A percentile compares a stretch with the other conserved stretches of the same genome.
These are phyloP conservation scores for Thymallus thymallus DNA, from an alignment of 2,113 vertebrate species.

Conservation along the genomic window DNA sequence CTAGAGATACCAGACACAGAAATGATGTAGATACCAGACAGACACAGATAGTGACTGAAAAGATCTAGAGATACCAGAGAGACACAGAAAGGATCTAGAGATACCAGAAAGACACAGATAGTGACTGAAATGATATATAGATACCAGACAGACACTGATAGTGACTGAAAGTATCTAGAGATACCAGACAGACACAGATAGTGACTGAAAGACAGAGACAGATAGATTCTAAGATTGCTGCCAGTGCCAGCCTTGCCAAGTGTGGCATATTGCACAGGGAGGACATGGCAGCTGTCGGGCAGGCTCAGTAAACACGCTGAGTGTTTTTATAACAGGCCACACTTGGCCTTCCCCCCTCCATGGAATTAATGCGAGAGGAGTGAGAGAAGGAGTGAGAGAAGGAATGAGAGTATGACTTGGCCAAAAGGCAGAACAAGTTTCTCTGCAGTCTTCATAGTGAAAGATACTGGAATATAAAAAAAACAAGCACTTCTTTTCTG, in stretches of 20 bases:
- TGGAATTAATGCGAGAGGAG: neutral
- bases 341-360: slow-evolving; percentile 15
- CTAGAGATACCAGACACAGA: too few relatives aligned
- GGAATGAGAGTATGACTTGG: slow-evolving; percentile 8
- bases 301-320: slow-evolving; percentile 31
- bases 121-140: neutral
- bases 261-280: slow-evolving; percentile 19
- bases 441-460: slow-evolving; percentile 8
- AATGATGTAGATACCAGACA: too few relatives aligned
- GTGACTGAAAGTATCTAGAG: neutral
- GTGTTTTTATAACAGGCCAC: slow-evolving; percentile 39
- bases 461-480: too few relatives aligned
- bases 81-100: too few relatives aligned
- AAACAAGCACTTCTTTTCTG: too few relatives aligned
- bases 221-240: slow-evolving; percentile 2
- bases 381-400: too few relatives aligned
- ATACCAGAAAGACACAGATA: too few relatives aligned
- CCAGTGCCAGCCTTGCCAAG: slow-evolving; percentile 6
- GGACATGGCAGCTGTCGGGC: slow-evolving; percentile 44
- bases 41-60: too few relatives aligned
- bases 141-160: neutral
- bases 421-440: slow-evolving; percentile 27
- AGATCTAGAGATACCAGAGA: too few relatives aligned
- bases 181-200: too few relatives aligned
- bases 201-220: neutral